phyloP scores from a whole-genome alignment of 2,113 vertebrate genomes.

The Euleptes europaea region DNA sequence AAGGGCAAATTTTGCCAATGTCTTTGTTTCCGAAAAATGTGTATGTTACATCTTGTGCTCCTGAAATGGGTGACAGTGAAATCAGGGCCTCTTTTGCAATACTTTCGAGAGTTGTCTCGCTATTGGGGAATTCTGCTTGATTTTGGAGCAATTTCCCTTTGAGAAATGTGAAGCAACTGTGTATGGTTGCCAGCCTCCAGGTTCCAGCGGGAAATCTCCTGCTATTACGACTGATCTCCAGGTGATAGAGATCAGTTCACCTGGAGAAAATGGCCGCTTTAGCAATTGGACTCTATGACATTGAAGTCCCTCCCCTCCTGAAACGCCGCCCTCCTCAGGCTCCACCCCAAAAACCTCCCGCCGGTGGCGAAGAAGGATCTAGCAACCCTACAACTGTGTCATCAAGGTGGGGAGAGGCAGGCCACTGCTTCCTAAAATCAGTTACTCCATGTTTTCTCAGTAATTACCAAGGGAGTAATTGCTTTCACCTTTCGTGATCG shows the following conservation, averaged over 20 bases:
- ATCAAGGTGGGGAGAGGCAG: neutral
- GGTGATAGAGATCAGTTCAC: too few relatives aligned
- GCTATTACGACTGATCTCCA: too few relatives aligned
- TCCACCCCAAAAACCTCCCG: too few relatives aligned
- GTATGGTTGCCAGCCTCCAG: too few relatives aligned
- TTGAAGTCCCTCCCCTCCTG: too few relatives aligned
- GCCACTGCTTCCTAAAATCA: neutral
- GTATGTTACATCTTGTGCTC: neutral
- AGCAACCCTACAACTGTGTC: too few relatives aligned
- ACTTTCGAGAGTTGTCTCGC: neutral
- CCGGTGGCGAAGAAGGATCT: too few relatives aligned
- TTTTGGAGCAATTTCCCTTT: neutral
- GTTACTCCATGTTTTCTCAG: neutral
- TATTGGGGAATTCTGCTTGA: neutral
- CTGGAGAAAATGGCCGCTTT: too few relatives aligned
- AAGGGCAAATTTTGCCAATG: neutral
- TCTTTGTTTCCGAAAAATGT: neutral
- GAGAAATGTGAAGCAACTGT: neutral
- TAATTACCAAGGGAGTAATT: neutral
- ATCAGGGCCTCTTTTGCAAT: neutral
- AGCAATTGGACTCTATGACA: too few relatives aligned
- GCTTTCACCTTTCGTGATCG: neutral
- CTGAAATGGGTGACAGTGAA: neutral
- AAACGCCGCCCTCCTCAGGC: too few relatives aligned
- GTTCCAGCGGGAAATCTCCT: too few relatives aligned